Base-by-base conservation (phyloP, 2,797 vertebrate genomes). In the Alfaro cultratus region DNA sequence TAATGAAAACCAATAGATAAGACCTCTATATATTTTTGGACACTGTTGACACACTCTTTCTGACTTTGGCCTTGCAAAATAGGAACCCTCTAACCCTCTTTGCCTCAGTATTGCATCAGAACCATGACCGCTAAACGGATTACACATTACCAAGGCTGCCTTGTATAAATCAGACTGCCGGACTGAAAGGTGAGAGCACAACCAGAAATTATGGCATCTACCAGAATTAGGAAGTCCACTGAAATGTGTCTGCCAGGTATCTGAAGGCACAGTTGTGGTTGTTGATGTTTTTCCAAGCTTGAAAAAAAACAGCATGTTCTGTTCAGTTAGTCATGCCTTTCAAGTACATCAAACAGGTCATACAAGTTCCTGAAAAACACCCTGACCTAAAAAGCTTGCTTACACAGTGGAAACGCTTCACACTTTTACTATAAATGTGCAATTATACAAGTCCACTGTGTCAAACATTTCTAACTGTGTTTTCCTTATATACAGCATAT, bases 51-150 rank as follows among this genome's bases (percentile, higher is more conserved):
- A 82, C 75, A 45, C 43, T 81, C 80, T 74, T 74, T 85, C 23
- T 85, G 75, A 78, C 76, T 71, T 46, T 76, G 74, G 68, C 41
- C 36, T 26, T 71, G 74, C 49, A 88, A 90, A 93, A 90, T 83
- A 92, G 88, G 72, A 91, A 90, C 82, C 90, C 89, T 87, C 90
- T 92, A 88, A 94, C 86, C 81, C 84, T 81, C 81, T 80, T 89
- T 94, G 86, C 91, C 80, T 91, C 80, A 79, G 83, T 81, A 81
- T 95, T 95, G 91, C 92, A 94, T 95, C 94, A 95, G 87, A 87
- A n/a, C 46, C 82, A 41, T 81, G 85, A 89, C 91, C 84, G n/a
- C 89, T 67, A 46, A 76, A 46, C 68, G 88, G 90, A 91, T 93
- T 89, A 93, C 83, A 74, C 78, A 82, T 94, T 93, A 92, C 91